Conservation (phyloP, 53 echinoderm and acorn worm species). For the Glandiceps talaboti region DNA sequence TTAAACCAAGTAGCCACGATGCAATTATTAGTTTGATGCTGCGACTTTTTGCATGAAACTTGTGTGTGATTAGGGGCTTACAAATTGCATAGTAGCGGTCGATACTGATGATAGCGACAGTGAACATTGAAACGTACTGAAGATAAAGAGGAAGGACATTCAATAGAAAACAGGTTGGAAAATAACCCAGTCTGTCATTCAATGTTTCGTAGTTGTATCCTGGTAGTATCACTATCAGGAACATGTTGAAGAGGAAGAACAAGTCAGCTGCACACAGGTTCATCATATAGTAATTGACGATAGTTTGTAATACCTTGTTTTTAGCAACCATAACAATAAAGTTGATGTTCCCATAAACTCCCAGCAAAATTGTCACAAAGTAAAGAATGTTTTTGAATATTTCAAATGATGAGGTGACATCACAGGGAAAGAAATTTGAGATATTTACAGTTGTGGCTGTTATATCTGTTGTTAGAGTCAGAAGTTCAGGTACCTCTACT, state of each 20-base stretch:
- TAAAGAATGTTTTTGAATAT: no score
- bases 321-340: not conserved
- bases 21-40: not conserved
- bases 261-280: not conserved
- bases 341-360: not conserved
- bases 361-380: not conserved
- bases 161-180: not conserved
- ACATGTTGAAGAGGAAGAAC: not conserved
- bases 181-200: not conserved
- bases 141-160: not conserved
- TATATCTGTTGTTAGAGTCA: no score
- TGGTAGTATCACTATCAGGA: not conserved
- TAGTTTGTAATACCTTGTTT: not conserved
- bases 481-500: no score
- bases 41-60: not conserved
- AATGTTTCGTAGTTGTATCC: not conserved
- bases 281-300: not conserved
- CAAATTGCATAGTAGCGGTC: not conserved
- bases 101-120: not conserved
- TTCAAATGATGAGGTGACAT: no score
- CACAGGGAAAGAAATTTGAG: no score
- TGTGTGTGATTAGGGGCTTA: not conserved
- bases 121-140: not conserved
- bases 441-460: no score
- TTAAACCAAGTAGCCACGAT: not conserved